Base-by-base conservation (phyloP, 1,140 invertebrate genomes). In the Onthophagus taurus region DNA sequence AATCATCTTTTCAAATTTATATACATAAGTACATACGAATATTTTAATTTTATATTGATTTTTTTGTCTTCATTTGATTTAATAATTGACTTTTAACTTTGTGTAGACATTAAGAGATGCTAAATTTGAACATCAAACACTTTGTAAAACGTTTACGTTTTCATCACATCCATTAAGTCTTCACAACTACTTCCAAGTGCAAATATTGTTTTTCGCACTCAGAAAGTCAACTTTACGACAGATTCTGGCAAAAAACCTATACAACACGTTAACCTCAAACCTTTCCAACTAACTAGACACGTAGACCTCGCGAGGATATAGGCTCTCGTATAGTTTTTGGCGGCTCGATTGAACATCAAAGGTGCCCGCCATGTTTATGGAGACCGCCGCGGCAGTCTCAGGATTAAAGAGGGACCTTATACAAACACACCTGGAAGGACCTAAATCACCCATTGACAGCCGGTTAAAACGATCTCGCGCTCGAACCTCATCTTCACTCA, bases 381-480 rank as follows among this genome's bases (percentile, higher is more conserved):
- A 52, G 44, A 42, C 45, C 47, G 49, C 36, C 48, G 42, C 42
- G 42, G 49, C 35, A 43, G 34, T 35, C 39, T 33, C 30, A 17
- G 34, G 26, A 36, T 35, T 36, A 33, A 42, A 26, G 19, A 20
- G 16, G 17, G 36, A 20, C 50, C 57, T n/a, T 53, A 54, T 47
- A 52, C 53, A 59, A 59, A 59, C 53, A 59, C 57, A 59, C 57
- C 57, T 59, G 57, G 57, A 54, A 44, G 38, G 19, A 52, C 53
- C 55, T 59, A 59, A 59, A 59, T 59, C 57, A 55, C 44, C 37
- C 48, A 58, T 58, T 56, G 57, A 58, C 57, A 59, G 51, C 42
- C 48, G 17, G 44, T 42, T 43, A 43, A 19, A 43, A 18, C 30
- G 41, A 43, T 43, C 41, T 43, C 30, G n/a, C n/a, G n/a, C n/a